phyloP scores from a whole-genome alignment of 2,797 vertebrate species.

The Cuniculus paca region DNA sequence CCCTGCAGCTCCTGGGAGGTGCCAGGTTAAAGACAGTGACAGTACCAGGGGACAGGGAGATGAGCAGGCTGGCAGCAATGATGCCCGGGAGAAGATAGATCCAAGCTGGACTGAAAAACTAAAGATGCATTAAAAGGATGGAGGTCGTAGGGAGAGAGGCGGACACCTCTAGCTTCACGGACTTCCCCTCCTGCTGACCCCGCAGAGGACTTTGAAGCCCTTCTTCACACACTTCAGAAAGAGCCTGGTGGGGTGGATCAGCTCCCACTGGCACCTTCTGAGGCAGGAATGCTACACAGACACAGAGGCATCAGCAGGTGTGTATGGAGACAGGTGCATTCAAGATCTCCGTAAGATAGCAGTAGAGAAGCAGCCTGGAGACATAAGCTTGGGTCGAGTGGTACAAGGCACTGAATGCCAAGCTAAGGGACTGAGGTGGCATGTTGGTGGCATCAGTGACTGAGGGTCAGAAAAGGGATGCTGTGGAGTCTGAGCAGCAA shows the following conservation, averaged over 20 bases:
- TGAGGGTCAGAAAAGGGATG: background rate
- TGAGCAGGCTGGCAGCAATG: background rate
- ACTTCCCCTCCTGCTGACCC: background rate
- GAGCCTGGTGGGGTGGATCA: background rate
- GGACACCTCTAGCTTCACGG: background rate
- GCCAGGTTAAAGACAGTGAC: background rate
- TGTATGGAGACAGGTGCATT: background rate
- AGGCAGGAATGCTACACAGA: background rate
- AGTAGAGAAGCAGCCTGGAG: background rate
- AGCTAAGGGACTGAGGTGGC: background rate
- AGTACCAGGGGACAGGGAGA: background rate
- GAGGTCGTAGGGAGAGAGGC: background rate
- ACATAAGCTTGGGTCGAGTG: background rate
- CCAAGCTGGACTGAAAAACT: background rate
- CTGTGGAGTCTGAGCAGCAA: background rate
- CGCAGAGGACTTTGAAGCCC: background rate
- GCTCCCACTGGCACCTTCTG: background rate
- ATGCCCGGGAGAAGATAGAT: background rate
- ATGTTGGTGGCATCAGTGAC: background rate
- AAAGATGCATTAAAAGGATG: background rate
- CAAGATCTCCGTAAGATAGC: background rate
- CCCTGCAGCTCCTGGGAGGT: background rate
- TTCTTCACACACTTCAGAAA: background rate
- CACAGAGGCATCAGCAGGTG: no score
- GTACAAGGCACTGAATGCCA: background rate